A percentile compares a stretch with the other conserved stretches of the same genome.
These are phyloP conservation scores for Teleogryllus occipitalis DNA, from an alignment of 1,140 invertebrate genomes.

Conservation along the genomic window DNA sequence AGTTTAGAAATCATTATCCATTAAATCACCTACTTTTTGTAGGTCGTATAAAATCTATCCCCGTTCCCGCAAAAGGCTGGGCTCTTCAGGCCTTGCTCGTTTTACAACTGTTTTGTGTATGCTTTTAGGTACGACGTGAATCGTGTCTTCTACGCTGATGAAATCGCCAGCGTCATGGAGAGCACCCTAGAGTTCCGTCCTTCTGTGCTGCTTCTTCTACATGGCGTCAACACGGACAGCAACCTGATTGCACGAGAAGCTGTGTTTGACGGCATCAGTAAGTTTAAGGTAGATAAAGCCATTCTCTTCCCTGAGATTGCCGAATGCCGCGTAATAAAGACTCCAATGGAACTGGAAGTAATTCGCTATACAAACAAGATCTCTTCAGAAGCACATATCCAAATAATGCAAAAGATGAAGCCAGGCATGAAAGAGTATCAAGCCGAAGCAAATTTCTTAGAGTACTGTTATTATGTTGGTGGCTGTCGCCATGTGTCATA, in stretches of 20 bases:
- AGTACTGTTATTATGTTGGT: constrained; percentile 72
- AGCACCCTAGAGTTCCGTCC: neutral
- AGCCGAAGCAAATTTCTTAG: constrained; percentile 77
- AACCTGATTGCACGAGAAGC: constrained; percentile 64
- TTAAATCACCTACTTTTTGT: no score
- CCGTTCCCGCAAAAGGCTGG: no score
- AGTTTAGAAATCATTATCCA: no score
- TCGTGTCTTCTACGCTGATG: neutral
- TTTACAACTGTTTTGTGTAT: neutral
- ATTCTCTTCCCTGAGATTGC: constrained; percentile 68
- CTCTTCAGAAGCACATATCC: constrained; percentile 87
- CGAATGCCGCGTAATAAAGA: constrained; percentile 88
- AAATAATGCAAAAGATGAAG: constrained; percentile 60
- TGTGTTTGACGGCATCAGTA: constrained; percentile 75
- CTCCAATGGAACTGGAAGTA: constrained; percentile 77
- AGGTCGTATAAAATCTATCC: no score
- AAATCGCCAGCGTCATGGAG: no score
- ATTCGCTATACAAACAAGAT: constrained; percentile 82
- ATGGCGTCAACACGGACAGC: constrained; percentile 82
- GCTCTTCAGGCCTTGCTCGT: neutral
- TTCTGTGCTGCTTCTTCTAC: constrained; percentile 39
- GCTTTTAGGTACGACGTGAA: neutral
- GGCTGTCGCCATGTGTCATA: constrained; percentile 83
- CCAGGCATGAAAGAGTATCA: constrained; percentile 90
- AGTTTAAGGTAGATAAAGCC: constrained; percentile 65